These are phyloP conservation scores for Mesopsocus fuscifrons DNA, from an alignment of 2,888 invertebrate genomes.

Conservation along the genomic window DNA sequence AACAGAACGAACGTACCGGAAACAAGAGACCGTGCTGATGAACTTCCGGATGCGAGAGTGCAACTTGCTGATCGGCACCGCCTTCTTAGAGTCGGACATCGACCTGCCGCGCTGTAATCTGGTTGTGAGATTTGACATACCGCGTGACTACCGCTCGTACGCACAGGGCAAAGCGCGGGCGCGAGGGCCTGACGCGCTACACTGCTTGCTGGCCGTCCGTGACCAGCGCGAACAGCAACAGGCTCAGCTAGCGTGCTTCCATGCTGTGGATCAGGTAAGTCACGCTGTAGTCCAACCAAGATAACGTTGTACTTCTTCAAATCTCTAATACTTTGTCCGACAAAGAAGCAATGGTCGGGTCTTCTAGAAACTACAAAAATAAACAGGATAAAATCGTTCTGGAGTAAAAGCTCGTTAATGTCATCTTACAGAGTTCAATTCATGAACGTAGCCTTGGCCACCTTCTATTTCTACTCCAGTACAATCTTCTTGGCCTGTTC, in stretches of 20 bases:
- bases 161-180: conserved; percentile 76
- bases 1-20: conserved; percentile 56
- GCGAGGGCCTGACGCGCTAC: conserved; percentile 55
- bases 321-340: too few species aligned
- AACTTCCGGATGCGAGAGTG: conserved; percentile 81
- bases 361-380: too few species aligned
- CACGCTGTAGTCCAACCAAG: too few species aligned
- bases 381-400: too few species aligned
- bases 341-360: too few species aligned
- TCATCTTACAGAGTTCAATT: too few species aligned
- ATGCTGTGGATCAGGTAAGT: conserved; percentile 61
- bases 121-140: conserved; percentile 72
- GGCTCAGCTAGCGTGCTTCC: conserved; percentile 49
- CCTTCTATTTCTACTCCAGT: too few species aligned
- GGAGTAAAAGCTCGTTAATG: too few species aligned
- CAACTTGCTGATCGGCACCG: conserved; percentile 74
- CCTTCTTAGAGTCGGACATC: conserved; percentile 81
- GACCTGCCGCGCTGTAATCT: conserved; percentile 89
- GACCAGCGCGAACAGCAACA: conserved; percentile 35
- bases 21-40: conserved; percentile 74
- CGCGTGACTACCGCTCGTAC: conserved; percentile 56
- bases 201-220: conserved; percentile 46
- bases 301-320: too few species aligned
- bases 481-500: too few species aligned
- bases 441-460: too few species aligned